Evolutionary conservation across 2,113 vertebrate species (phyloP).

Genomic region (Phaethornis superciliosus): DNA sequence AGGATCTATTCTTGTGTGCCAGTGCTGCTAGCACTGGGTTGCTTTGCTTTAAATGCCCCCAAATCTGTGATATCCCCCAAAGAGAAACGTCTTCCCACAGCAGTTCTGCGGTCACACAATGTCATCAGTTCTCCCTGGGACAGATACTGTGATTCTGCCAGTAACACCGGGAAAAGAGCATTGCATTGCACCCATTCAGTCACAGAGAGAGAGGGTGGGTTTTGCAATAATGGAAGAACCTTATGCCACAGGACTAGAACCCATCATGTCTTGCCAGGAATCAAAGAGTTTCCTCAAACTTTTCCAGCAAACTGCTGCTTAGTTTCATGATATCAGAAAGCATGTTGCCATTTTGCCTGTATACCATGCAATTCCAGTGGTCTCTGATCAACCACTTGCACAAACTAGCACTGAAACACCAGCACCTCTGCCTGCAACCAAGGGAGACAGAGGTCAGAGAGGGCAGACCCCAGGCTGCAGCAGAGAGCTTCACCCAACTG

Average conservation of each 20-base stretch:
- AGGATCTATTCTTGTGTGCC: not conserved
- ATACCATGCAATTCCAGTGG: not conserved
- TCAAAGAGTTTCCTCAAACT: not conserved
- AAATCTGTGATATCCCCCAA: not conserved
- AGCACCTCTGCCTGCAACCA: fast-evolving
- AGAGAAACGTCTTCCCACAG: not conserved
- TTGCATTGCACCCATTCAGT: not conserved
- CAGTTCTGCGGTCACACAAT: not conserved
- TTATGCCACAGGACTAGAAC: not conserved
- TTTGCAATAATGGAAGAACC: not conserved
- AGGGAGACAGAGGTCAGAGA: not conserved
- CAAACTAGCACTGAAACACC: not conserved
- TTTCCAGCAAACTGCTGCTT: not conserved
- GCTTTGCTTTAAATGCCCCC: not conserved
- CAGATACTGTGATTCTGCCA: not conserved
- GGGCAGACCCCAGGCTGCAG: not conserved
- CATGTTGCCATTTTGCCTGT: not conserved
- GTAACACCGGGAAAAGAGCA: not conserved
- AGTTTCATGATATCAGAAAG: not conserved
- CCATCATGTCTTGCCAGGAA: not conserved
- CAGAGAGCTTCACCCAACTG: not conserved
- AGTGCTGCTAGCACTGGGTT: not conserved
- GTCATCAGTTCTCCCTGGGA: not conserved
- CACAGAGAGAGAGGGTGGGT: not conserved
- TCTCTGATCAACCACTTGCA: not conserved